Conservation (phyloP, 2,888 invertebrate species). For the Ennomos erosarius region DNA sequence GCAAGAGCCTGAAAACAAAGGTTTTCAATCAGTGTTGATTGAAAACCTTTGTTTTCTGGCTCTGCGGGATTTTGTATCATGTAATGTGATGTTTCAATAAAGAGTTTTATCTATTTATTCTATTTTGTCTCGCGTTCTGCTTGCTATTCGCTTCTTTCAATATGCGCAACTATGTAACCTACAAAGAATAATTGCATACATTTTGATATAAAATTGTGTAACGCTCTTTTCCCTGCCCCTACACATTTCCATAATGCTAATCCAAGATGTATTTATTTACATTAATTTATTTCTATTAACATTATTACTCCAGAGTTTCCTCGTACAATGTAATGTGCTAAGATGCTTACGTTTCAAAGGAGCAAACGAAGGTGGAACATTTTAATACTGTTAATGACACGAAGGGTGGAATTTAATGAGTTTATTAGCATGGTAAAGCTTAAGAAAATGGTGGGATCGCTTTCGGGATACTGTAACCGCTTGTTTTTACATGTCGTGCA, state of each 20-base stretch:
- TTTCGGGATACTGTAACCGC: not conserved
- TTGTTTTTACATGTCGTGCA: not conserved
- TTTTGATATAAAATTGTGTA: no score
- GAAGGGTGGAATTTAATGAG: conserved; percentile 31
- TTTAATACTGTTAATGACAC: conserved; percentile 37
- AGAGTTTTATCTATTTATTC: no score
- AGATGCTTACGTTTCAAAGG: conserved; percentile 20
- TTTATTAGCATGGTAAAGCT: conserved; percentile 38
- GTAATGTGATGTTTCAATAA: no score
- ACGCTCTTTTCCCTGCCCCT: no score
- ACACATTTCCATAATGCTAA: not conserved
- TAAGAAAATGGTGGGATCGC: not conserved
- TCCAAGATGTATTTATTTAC: not conserved
- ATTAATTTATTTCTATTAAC: conserved; percentile 10
- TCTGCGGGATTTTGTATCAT: no score
- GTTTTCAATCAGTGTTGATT: no score
- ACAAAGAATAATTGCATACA: no score
- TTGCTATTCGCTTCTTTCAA: no score
- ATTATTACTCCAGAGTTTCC: conserved; percentile 5
- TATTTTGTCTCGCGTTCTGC: no score
- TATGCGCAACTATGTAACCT: no score
- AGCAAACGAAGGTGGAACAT: conserved; percentile 29
- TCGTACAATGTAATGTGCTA: conserved; percentile 1
- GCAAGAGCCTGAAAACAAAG: no score
- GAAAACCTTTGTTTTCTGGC: no score